Conservation (phyloP, 2,113 vertebrate genomes). For the Zosterops japonicus region DNA sequence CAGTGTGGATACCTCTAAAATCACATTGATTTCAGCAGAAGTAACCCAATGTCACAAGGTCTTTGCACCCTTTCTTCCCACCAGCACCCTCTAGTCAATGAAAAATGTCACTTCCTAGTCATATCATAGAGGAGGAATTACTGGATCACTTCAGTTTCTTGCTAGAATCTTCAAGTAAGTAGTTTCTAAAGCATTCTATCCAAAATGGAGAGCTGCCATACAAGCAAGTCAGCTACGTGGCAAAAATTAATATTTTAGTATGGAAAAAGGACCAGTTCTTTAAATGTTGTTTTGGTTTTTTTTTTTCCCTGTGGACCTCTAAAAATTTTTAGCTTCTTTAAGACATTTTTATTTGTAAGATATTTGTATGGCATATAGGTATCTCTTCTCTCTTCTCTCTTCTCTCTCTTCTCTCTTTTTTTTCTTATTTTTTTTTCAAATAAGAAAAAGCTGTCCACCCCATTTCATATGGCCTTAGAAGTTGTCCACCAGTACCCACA, state of each 20-base stretch:
- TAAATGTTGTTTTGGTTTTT: background rate
- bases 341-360: background rate
- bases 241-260: background rate
- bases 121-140: background rate
- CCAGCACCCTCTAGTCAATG: background rate
- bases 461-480: background rate
- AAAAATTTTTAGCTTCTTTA: background rate
- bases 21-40: background rate
- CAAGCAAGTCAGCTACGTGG: background rate
- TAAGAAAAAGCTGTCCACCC: background rate
- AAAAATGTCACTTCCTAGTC: background rate
- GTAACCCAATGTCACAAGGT: background rate
- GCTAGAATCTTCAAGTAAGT: background rate
- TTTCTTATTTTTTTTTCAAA: background rate
- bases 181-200: background rate
- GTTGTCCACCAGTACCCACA: accelerated
- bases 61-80: background rate
- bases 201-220: background rate
- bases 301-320: background rate
- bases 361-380: background rate
- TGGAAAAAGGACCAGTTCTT: background rate
- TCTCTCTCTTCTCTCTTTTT: too few species aligned
- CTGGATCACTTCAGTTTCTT: background rate
- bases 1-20: background rate
- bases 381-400: too few species aligned